Evolutionary conservation across 1,140 invertebrate genomes (phyloP).

Genomic region (Tenebrio molitor): DNA sequence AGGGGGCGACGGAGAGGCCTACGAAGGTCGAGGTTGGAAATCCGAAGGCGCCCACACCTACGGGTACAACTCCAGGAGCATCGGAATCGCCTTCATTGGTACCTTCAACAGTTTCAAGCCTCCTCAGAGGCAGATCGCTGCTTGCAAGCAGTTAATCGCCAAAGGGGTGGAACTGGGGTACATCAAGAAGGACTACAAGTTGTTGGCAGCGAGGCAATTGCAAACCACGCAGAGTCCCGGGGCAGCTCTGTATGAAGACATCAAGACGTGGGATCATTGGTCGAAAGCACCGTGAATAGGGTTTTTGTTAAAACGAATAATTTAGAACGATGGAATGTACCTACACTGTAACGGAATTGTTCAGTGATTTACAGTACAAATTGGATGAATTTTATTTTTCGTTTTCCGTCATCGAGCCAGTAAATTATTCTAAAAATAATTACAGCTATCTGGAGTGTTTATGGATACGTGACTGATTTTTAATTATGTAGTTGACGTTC

Average conservation of each 20-base stretch:
- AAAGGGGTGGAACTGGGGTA: slow-evolving; percentile 57
- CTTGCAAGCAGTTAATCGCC: slow-evolving; percentile 53
- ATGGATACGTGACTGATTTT: too few relatives aligned
- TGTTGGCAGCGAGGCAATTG: slow-evolving; percentile 62
- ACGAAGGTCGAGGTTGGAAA: slow-evolving; percentile 75
- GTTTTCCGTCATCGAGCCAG: too few relatives aligned
- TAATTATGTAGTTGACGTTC: too few relatives aligned
- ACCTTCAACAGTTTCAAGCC: slow-evolving; percentile 67
- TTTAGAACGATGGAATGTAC: background rate
- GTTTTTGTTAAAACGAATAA: background rate
- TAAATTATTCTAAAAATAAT: too few relatives aligned
- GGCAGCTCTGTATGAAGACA: slow-evolving; percentile 66
- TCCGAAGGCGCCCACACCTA: slow-evolving; percentile 69
- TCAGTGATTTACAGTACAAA: too few relatives aligned
- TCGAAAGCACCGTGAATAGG: background rate
- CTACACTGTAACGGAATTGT: too few relatives aligned
- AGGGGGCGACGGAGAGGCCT: slow-evolving; percentile 78
- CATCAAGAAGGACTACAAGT: slow-evolving; percentile 58
- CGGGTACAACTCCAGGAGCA: slow-evolving; percentile 73
- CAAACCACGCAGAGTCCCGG: slow-evolving; percentile 63
- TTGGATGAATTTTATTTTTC: too few relatives aligned
- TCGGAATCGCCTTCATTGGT: slow-evolving; percentile 79
- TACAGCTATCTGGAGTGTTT: too few relatives aligned
- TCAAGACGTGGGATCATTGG: slow-evolving; percentile 72
- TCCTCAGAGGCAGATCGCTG: slow-evolving; percentile 49